Percentiles rank a stretch among this genome's conserved stretches.
Conservation (phyloP, 2,113 vertebrate species). For the Clarias macrocephalus region DNA sequence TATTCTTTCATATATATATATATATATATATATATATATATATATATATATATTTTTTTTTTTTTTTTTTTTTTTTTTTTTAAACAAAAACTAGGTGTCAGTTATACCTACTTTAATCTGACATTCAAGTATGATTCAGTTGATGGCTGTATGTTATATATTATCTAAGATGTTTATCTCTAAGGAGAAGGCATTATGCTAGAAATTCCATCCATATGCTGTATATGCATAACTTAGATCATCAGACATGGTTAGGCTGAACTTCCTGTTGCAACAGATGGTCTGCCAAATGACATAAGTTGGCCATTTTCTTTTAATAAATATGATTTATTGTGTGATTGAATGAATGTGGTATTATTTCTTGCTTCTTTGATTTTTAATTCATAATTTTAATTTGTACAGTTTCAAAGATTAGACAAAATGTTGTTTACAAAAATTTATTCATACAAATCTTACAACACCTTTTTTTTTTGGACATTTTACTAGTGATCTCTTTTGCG, state of each 20-base stretch:
- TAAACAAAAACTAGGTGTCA: no score
- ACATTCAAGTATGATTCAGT: neutral
- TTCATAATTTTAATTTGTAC: constrained; percentile 39
- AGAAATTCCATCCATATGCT: neutral
- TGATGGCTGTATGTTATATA: neutral
- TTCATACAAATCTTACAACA: constrained; percentile 99
- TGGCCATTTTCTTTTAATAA: neutral
- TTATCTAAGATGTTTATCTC: neutral
- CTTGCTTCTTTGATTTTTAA: neutral
- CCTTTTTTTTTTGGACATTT: constrained; percentile 81
- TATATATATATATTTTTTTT: no score
- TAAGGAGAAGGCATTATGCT: neutral
- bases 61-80: no score
- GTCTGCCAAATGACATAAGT: neutral
- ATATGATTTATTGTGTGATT: neutral
- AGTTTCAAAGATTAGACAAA: constrained; percentile 91
- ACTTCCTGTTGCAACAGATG: neutral
- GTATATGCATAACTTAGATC: neutral
- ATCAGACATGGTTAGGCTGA: neutral
- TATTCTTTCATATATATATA: no score
- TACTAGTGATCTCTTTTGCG: constrained; percentile 83
- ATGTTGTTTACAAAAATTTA: constrained; percentile 99
- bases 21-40: no score
- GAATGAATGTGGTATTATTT: neutral
- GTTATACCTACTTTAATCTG: neutral